Percentiles rank a stretch among this genome's conserved stretches.
Evolutionary conservation across 2,113 vertebrate species (phyloP).

Genomic region (Alligator sinensis): DNA sequence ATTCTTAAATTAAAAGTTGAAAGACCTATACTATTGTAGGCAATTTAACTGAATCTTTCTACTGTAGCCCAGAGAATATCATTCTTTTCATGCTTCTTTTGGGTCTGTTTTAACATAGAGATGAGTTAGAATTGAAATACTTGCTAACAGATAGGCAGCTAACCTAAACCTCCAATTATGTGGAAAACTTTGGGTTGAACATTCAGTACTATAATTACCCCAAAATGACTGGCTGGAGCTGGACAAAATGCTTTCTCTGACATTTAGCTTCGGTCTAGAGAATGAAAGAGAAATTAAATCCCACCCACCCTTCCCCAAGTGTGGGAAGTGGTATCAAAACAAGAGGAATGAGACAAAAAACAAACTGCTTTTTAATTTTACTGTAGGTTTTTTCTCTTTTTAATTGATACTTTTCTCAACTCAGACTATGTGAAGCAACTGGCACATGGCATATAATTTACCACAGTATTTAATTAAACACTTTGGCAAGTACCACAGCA

Average conservation of each 20-base stretch:
- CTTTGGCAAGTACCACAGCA: background rate
- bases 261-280: constrained; percentile 24
- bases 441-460: background rate
- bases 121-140: constrained; percentile 15
- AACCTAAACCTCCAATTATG: constrained; percentile 50
- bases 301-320: background rate
- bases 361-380: constrained; percentile 44
- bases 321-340: constrained; percentile 52
- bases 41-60: background rate
- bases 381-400: background rate
- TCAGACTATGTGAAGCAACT: background rate
- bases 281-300: constrained; percentile 44
- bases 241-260: constrained; percentile 51
- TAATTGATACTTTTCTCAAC: background rate
- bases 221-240: constrained; percentile 45
- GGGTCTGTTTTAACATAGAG: background rate
- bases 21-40: background rate
- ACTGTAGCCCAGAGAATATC: background rate
- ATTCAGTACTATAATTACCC: constrained; percentile 37
- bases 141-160: constrained; percentile 24
- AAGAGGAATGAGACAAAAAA: constrained; percentile 14
- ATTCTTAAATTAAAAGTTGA: background rate
- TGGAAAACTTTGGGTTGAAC: constrained; percentile 42
- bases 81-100: background rate
- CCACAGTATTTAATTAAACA: constrained; percentile 6